These are phyloP conservation scores for Oithona nana DNA, from an alignment of 2,888 invertebrate species.

Conservation along the genomic window DNA sequence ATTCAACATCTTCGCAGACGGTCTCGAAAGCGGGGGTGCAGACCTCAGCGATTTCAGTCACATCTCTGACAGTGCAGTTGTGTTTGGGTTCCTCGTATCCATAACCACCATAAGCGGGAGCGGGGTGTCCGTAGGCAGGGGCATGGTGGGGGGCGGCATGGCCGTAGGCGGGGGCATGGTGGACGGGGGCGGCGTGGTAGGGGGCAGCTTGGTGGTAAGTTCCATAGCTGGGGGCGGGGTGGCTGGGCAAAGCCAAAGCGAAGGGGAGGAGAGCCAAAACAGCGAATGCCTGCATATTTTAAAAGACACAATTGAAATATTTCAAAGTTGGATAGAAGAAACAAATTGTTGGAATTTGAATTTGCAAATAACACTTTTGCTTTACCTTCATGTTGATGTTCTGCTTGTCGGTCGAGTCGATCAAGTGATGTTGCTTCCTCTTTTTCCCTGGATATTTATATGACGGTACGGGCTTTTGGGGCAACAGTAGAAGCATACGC, in stretches of 20 bases:
- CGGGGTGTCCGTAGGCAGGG: slow-evolving; percentile 3
- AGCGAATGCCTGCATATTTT: slow-evolving; percentile 2
- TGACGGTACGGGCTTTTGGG: neutral
- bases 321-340: neutral
- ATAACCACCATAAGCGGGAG: slow-evolving; percentile 1
- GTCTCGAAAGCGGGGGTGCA: slow-evolving; percentile 16
- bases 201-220: neutral
- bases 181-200: neutral
- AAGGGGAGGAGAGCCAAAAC: slow-evolving; percentile 6
- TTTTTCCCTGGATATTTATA: neutral
- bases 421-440: neutral
- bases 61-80: slow-evolving; percentile 15
- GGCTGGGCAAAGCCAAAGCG: neutral
- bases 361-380: no score
- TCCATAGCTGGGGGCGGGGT: neutral
- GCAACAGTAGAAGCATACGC: neutral
- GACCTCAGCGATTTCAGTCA: slow-evolving; percentile 14
- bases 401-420: neutral
- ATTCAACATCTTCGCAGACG: slow-evolving; percentile 11
- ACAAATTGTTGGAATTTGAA: neutral
- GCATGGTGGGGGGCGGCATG: slow-evolving; percentile 11
- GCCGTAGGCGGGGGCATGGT: slow-evolving; percentile 5
- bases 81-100: slow-evolving; percentile 14
- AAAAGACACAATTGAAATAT: no score
- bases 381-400: slow-evolving; percentile 5